Percentiles rank a stretch among this genome's conserved stretches.
phyloP scores from a whole-genome alignment of 2,888 invertebrate genomes.

The Allolobophora icterica region DNA sequence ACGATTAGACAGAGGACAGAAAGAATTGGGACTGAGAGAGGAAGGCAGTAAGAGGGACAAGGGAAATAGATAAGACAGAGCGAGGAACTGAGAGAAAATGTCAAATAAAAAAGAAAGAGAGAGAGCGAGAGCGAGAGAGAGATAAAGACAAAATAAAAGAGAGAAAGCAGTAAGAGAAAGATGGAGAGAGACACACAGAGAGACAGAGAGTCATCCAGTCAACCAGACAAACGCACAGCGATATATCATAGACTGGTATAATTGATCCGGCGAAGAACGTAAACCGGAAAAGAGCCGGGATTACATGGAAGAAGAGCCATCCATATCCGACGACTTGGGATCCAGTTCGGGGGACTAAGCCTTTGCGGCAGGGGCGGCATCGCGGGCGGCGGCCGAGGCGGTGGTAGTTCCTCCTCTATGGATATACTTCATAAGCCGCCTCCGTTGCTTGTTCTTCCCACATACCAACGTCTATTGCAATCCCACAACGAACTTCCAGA shows the following conservation, averaged over 20 bases:
- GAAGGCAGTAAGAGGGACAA: not conserved
- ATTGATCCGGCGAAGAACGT: not conserved
- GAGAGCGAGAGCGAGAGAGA: not conserved
- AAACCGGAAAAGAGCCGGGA: slow-evolving; percentile 11
- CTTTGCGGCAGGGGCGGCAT: not conserved
- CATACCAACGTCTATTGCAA: not conserved
- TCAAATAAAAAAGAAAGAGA: not conserved
- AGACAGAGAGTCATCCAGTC: not conserved
- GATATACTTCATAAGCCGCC: not conserved
- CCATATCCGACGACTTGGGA: slow-evolving; percentile 5
- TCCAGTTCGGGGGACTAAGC: not conserved
- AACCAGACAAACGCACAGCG: not conserved
- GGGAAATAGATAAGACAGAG: not conserved
- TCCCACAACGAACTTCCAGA: not conserved
- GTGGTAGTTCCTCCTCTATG: not conserved
- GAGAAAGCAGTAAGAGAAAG: not conserved
- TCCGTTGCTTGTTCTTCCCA: not conserved
- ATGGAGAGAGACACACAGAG: not conserved
- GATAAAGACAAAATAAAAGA: not conserved
- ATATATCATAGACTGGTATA: slow-evolving; percentile 17
- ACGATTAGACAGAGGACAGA: too few species aligned
- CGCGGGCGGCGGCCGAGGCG: not conserved
- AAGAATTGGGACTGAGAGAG: not conserved
- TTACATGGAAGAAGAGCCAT: not conserved
- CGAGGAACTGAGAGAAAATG: not conserved